Evolutionary conservation across 1,140 invertebrate species (phyloP), one percentile per base, ranked within the genome.

Genomic region (Drosophila nannoptera): DNA sequence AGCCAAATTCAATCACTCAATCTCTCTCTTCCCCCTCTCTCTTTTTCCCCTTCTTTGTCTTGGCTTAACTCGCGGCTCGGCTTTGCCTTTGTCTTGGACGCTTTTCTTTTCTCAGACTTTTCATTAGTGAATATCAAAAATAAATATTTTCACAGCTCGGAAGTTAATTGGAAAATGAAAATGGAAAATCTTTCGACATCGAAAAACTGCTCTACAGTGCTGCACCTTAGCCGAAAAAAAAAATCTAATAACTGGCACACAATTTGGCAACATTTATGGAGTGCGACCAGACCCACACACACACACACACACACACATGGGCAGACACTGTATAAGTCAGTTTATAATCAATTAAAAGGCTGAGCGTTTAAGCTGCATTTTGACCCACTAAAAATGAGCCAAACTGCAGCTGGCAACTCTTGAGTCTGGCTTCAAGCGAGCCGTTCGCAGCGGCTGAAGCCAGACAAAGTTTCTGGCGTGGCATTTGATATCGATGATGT

Each of bases 401-500:
- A 7, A 5, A 49, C 31, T 29, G 48, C 48, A 50, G 48, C 32
- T 52, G 46, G 9, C 46, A 49, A 11, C 46, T 31, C 46, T 49
- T 49, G 49, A 52, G n/a, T n/a, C n/a, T n/a, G n/a, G n/a, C n/a
- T n/a, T n/a, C n/a, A n/a, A 22, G 22, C 22, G 22, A 22, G 22
- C 22, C 32, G 38, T 46, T 54, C 33, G 54, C 22, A 22, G 22
- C 22, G 3, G 64, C 43, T 12, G 78, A 82, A 82, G 78, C 78
- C 78, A 80, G 50, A 73, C 73, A 73, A 58, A 16, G 31, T 48
- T 40, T 36, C 29, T 50, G 38, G 56, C 59, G 50, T 69, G 80
- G 76, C 73, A 83, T 86, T 83, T 84, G 80, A 83, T 84, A 76
- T 83, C 80, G 77, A 83, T 84, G 80, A 83, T 83, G 73, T 83